Conservation (phyloP, 2,888 invertebrate species). For the Vanessa cardui region DNA sequence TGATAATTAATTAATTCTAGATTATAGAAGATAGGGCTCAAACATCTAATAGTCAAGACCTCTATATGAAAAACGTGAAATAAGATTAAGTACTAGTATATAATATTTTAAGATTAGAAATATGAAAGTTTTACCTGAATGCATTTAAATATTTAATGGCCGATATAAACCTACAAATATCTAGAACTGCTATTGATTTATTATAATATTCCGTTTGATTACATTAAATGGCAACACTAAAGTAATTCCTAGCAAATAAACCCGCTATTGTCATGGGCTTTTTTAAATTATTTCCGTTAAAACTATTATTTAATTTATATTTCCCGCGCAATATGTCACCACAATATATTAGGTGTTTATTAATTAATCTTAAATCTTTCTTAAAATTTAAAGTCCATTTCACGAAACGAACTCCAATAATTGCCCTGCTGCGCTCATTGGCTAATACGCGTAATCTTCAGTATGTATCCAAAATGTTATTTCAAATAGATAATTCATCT, state of each 20-base stretch:
- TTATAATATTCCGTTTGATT: background rate
- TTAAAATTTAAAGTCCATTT: background rate
- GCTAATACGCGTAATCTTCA: no score
- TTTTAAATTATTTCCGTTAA: background rate
- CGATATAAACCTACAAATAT: background rate
- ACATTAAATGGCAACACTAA: conserved; percentile 43
- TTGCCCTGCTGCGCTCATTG: no score
- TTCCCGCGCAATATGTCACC: background rate
- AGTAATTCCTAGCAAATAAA: conserved; percentile 13
- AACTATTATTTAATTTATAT: background rate
- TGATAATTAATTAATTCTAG: background rate
- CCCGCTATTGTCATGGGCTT: conserved; percentile 50
- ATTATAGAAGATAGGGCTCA: background rate
- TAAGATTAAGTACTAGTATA: background rate
- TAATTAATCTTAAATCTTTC: background rate
- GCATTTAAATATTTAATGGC: background rate
- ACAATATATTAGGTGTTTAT: background rate
- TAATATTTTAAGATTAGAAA: conserved; percentile 1
- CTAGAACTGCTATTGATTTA: background rate
- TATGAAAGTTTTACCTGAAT: background rate
- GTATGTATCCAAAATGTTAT: no score
- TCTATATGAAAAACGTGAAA: background rate
- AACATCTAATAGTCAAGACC: background rate
- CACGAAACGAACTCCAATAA: no score
- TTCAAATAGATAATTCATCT: no score